Evolutionary conservation across 2,888 invertebrate genomes (phyloP).

Genomic region (Gymnoscelis rufifasciata): DNA sequence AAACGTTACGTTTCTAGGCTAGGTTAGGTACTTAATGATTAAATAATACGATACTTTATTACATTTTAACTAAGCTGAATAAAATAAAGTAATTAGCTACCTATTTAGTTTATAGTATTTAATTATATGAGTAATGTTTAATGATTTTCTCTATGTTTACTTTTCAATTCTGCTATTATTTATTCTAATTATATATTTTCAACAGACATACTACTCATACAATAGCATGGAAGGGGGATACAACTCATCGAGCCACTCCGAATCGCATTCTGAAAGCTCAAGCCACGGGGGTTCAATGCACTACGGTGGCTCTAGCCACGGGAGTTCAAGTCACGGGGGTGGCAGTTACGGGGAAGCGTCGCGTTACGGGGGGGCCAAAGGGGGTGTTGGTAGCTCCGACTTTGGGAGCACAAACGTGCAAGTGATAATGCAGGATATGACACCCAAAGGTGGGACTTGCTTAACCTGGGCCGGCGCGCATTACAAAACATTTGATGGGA

Average conservation of each 20-base stretch:
- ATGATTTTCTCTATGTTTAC: no score
- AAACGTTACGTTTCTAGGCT: no score
- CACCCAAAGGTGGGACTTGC: conserved; percentile 84
- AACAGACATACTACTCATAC: conserved; percentile 28
- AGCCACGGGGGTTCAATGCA: background rate
- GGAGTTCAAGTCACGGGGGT: background rate
- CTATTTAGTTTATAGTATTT: no score
- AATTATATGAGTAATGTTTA: no score
- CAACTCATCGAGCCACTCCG: conserved; percentile 7
- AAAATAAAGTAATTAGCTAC: no score
- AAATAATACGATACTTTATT: no score
- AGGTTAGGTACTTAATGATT: no score
- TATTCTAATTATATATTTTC: background rate
- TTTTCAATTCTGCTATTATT: no score
- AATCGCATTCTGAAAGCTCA: background rate
- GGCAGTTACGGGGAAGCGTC: background rate
- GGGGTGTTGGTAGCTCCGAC: conserved; percentile 5
- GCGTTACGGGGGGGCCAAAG: background rate
- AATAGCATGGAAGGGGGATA: conserved; percentile 8
- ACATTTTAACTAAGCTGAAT: no score
- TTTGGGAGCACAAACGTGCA: conserved; percentile 29
- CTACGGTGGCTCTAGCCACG: background rate
- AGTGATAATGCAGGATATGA: conserved; percentile 55
- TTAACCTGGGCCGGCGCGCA: conserved; percentile 89
- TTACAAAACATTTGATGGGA: conserved; percentile 91